phyloP scores from a whole-genome alignment of 2,797 vertebrate genomes.

The Microctenopoma stevenorrisi region DNA sequence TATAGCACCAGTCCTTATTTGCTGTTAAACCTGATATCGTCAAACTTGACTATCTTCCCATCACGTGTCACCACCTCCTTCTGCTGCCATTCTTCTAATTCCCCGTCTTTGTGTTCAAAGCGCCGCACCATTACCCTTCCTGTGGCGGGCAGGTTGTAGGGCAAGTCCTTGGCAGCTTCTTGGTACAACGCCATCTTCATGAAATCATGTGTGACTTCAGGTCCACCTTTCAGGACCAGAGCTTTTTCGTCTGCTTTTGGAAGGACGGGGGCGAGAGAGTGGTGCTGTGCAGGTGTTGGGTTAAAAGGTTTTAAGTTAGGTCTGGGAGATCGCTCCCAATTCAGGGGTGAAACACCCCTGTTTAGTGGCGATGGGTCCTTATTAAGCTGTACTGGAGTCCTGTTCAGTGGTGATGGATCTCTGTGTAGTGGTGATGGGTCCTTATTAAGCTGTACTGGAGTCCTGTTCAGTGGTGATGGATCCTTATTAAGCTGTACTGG shows the following conservation, averaged over 20 bases:
- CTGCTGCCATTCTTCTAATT: constrained; percentile 65
- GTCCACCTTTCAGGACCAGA: background rate
- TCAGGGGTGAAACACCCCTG: background rate
- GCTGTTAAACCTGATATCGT: constrained; percentile 66
- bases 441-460: constrained; percentile 5
- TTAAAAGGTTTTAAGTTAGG: constrained; percentile 9
- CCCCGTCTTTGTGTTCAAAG: constrained; percentile 67
- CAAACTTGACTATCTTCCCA: constrained; percentile 75
- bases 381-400: constrained; percentile 6
- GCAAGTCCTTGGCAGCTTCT: constrained; percentile 62
- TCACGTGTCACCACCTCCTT: constrained; percentile 75
- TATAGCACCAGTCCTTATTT: constrained; percentile 25
- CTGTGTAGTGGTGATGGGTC: background rate
- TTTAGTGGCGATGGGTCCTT: background rate
- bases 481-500: background rate
- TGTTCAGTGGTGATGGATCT: background rate
- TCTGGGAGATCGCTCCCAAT: constrained; percentile 52
- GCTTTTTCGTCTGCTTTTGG: constrained; percentile 30
- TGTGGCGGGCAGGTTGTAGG: constrained; percentile 66
- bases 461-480: background rate
- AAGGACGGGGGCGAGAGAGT: constrained; percentile 7
- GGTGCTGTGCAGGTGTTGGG: background rate
- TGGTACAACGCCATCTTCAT: constrained; percentile 58
- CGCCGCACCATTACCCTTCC: constrained; percentile 68
- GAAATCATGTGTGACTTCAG: constrained; percentile 32